Percentiles rank a stretch among this genome's conserved stretches.
Conservation (phyloP, 1,140 invertebrate genomes). For the Heliconius himera region DNA sequence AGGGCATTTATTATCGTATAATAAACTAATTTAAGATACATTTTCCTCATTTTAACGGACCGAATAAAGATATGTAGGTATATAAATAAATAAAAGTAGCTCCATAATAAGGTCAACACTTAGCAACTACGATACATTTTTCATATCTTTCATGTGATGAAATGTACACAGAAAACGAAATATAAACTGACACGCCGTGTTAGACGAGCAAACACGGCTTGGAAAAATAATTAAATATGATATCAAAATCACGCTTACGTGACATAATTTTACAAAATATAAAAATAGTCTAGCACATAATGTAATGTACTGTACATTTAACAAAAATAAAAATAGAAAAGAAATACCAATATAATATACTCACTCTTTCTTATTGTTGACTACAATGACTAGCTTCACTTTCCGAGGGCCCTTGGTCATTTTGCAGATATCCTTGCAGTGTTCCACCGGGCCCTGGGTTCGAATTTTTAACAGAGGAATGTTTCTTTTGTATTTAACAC, state of each 20-base stretch:
- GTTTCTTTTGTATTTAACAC: conserved; percentile 63
- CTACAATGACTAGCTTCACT: conserved; percentile 82
- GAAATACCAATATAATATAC: conserved; percentile 49
- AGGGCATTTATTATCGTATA: too few species aligned
- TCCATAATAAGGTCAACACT: neutral
- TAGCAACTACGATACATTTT: neutral
- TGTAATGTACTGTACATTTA: too few species aligned
- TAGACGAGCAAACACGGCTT: neutral
- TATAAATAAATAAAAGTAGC: neutral
- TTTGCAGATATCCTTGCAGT: conserved; percentile 74
- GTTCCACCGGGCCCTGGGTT: conserved; percentile 72
- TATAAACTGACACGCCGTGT: neutral
- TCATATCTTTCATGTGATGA: conserved; percentile 12
- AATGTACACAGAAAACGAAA: conserved; percentile 2
- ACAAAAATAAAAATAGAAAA: conserved; percentile 15
- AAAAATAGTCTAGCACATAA: too few species aligned
- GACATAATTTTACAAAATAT: neutral
- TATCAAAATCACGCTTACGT: neutral
- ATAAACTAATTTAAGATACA: too few species aligned
- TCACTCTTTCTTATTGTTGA: conserved; percentile 83
- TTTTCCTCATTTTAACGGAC: neutral
- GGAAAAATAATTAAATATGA: neutral
- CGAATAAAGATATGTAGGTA: neutral
- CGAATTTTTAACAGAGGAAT: conserved; percentile 80
- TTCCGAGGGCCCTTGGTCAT: conserved; percentile 82